These are phyloP conservation scores for Porites divaricata DNA, from an alignment of 92 coral and sea anemone species.

Conservation along the genomic window DNA sequence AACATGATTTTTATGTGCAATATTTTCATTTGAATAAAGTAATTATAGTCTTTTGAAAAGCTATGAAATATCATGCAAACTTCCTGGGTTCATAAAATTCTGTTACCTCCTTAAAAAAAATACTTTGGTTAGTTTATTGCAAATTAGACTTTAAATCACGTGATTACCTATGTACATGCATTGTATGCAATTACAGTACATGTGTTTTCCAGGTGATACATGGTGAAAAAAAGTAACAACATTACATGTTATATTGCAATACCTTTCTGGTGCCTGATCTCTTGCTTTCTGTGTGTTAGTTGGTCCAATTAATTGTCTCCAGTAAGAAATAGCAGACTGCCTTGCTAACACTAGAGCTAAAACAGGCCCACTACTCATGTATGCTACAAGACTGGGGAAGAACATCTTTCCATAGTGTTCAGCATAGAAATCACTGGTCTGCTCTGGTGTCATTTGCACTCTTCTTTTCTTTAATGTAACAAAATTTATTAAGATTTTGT, in stretches of 20 bases:
- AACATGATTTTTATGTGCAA: no score
- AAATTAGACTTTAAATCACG: no score
- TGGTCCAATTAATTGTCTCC: constrained; percentile 98
- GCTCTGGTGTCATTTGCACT: constrained; percentile 97
- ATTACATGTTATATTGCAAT: neutral
- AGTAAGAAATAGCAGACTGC: constrained; percentile 88
- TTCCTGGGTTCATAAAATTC: no score
- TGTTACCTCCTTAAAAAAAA: no score
- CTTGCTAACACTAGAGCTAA: constrained; percentile 86
- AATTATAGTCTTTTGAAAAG: no score
- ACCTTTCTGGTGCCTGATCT: constrained; percentile 99
- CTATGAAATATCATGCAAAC: no score
- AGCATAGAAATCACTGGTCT: constrained; percentile 99
- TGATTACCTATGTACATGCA: no score
- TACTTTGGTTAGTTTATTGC: no score
- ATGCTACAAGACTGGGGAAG: constrained; percentile 98
- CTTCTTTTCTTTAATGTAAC: constrained; percentile 76
- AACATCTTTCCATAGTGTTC: constrained; percentile 99
- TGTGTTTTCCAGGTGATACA: no score
- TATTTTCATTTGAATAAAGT: no score
- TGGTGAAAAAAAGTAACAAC: neutral
- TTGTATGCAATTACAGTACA: no score
- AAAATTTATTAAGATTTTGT: no score
- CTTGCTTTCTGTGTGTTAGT: constrained; percentile 98
- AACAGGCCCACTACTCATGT: constrained; percentile 98